Conservation (phyloP, 1,140 invertebrate genomes). For the Tribolium madens region DNA sequence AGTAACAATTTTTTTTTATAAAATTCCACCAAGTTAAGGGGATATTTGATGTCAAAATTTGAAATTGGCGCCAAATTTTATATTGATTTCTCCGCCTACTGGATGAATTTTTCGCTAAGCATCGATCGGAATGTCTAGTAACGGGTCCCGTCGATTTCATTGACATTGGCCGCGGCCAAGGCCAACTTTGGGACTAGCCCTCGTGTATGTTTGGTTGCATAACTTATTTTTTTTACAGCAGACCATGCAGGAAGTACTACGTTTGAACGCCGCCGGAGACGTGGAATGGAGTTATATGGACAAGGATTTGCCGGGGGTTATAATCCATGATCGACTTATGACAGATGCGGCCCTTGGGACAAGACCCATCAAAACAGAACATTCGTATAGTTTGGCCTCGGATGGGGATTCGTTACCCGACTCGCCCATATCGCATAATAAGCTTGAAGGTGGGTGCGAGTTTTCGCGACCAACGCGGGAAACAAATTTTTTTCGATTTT, state of each 20-base stretch:
- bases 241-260: slow-evolving; percentile 72
- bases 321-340: slow-evolving; percentile 89
- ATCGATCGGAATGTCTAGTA: too few species aligned
- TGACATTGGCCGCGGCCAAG: slow-evolving; percentile 11
- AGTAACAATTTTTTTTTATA: too few species aligned
- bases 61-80: too few species aligned
- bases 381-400: slow-evolving; percentile 83
- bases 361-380: slow-evolving; percentile 84
- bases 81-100: too few species aligned
- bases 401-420: slow-evolving; percentile 75
- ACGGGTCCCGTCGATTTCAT: background rate
- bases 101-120: too few species aligned
- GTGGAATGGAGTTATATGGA: slow-evolving; percentile 67
- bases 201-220: background rate
- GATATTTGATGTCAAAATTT: too few species aligned
- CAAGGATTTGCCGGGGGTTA: slow-evolving; percentile 73
- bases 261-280: slow-evolving; percentile 54
- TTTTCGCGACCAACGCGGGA: background rate
- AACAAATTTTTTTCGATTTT: background rate
- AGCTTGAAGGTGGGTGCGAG: slow-evolving; percentile 72
- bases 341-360: slow-evolving; percentile 87
- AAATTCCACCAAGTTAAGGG: too few species aligned
- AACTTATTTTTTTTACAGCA: slow-evolving; percentile 62
- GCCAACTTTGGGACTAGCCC: background rate
- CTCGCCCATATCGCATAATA: slow-evolving; percentile 72